Evolutionary conservation across 2,797 vertebrate species (phyloP).

Genomic region (Pseudochromis fuscus): DNA sequence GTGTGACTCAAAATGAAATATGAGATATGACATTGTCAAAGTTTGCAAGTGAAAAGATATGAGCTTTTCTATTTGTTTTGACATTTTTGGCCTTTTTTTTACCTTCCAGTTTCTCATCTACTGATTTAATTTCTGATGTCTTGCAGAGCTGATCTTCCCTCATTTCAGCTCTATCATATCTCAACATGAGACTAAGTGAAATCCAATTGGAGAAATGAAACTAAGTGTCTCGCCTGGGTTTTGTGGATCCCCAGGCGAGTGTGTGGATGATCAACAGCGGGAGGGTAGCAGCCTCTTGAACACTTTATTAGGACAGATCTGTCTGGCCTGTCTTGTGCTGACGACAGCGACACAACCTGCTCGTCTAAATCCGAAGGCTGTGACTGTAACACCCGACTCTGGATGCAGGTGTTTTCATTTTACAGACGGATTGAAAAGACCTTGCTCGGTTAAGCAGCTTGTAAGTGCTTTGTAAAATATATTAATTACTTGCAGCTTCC

Average conservation of each 20-base stretch:
- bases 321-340: neutral
- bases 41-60: neutral
- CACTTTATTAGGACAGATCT: constrained; percentile 54
- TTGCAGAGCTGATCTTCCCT: constrained; percentile 11
- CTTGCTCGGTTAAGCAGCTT: constrained; percentile 20
- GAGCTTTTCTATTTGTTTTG: too few relatives aligned
- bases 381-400: neutral
- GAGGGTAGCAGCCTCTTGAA: constrained; percentile 20
- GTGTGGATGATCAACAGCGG: constrained; percentile 24
- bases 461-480: constrained; percentile 39
- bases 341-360: constrained; percentile 15
- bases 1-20: too few relatives aligned
- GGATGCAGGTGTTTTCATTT: constrained; percentile 29
- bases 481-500: constrained; percentile 30
- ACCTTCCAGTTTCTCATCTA: neutral
- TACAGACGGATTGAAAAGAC: constrained; percentile 24
- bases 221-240: constrained; percentile 23
- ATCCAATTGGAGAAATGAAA: constrained; percentile 49
- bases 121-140: constrained; percentile 17
- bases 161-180: constrained; percentile 5
- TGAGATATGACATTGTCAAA: neutral
- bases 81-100: neutral
- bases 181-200: constrained; percentile 47
- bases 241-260: constrained; percentile 21
- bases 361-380: constrained; percentile 25